phyloP scores from a whole-genome alignment of 1,140 invertebrate genomes.

The Aethina tumida region DNA sequence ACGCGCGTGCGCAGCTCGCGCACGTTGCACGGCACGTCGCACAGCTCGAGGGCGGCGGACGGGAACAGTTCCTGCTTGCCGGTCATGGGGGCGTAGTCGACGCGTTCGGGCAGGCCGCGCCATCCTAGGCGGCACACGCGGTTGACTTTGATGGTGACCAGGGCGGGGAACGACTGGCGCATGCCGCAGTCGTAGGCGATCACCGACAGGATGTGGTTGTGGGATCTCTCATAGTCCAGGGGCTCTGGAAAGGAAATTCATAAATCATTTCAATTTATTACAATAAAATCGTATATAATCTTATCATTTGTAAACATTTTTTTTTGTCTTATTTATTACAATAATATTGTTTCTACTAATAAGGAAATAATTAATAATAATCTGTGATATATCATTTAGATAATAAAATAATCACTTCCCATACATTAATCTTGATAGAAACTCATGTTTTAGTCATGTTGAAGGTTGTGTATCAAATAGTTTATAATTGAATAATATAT shows the following conservation, averaged over 20 bases:
- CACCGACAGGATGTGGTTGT: slow-evolving; percentile 93
- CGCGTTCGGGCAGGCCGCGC: slow-evolving; percentile 73
- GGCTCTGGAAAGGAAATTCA: slow-evolving; percentile 40
- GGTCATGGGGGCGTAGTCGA: slow-evolving; percentile 82
- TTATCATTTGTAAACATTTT: no score
- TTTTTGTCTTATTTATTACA: no score
- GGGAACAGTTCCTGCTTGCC: slow-evolving; percentile 73
- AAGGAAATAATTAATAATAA: no score
- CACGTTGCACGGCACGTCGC: slow-evolving; percentile 69
- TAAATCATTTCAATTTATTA: no score
- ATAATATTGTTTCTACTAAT: no score
- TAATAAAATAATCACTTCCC: no score
- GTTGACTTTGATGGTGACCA: slow-evolving; percentile 88
- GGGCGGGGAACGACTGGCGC: slow-evolving; percentile 77
- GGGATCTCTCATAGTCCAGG: slow-evolving; percentile 80
- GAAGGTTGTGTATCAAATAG: no score
- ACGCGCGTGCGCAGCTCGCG: slow-evolving; percentile 56
- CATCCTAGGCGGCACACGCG: slow-evolving; percentile 45
- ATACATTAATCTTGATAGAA: no score
- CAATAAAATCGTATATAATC: no score
- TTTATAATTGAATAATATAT: no score
- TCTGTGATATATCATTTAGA: no score
- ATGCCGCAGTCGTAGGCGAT: slow-evolving; percentile 95
- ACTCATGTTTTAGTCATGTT: no score
- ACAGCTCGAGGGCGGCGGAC: slow-evolving; percentile 75